Conservation (phyloP, 2,888 invertebrate genomes). For the Melinaea menophilus region DNA sequence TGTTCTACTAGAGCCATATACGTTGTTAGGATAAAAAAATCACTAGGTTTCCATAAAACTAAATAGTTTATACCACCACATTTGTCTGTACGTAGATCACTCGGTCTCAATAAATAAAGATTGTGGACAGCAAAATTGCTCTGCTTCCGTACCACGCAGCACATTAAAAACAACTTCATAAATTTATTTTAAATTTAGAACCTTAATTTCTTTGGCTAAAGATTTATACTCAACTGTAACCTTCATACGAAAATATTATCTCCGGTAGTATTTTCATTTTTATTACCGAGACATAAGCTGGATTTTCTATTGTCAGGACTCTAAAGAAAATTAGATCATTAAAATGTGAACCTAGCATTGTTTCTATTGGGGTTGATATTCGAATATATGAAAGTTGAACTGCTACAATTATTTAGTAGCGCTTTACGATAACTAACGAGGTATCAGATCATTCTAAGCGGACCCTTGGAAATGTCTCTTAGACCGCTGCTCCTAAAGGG, state of each 20-base stretch:
- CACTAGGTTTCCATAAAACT: constrained; percentile 33
- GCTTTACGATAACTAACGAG: constrained; percentile 69
- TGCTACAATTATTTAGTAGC: constrained; percentile 64
- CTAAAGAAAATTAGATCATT: constrained; percentile 11
- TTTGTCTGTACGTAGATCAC: constrained; percentile 65
- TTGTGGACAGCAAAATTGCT: constrained; percentile 62
- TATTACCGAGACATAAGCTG: constrained; percentile 50
- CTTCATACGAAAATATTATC: constrained; percentile 37
- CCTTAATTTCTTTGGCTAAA: constrained; percentile 35
- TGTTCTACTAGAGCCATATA: not conserved
- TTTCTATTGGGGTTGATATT: constrained; percentile 33
- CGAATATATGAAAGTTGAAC: constrained; percentile 16
- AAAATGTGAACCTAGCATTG: constrained; percentile 35
- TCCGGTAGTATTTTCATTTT: constrained; percentile 46
- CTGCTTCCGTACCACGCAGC: constrained; percentile 53
- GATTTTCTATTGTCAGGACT: constrained; percentile 43
- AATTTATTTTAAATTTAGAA: constrained; percentile 30
- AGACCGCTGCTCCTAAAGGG: constrained; percentile 50
- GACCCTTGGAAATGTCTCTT: constrained; percentile 66
- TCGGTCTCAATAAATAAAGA: constrained; percentile 58
- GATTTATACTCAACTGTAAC: constrained; percentile 34
- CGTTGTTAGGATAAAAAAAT: constrained; percentile 29
- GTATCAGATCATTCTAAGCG: constrained; percentile 61
- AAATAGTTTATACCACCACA: constrained; percentile 52
- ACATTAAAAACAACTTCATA: constrained; percentile 40